phyloP scores from a whole-genome alignment of 2,113 vertebrate genomes.

The Pedetes capensis region DNA sequence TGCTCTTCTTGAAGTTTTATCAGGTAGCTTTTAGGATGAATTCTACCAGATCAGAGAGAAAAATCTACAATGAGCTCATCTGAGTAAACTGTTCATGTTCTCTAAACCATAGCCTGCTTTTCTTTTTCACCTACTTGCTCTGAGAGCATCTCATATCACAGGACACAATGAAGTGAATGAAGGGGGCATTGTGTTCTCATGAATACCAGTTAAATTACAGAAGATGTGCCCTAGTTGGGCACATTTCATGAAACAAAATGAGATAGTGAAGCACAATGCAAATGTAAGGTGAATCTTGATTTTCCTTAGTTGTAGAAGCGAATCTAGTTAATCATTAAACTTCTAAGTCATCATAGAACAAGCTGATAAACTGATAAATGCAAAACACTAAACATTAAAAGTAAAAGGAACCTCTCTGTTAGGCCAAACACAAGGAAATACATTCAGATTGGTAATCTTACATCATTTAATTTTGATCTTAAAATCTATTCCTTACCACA shows the following conservation, averaged over 20 bases:
- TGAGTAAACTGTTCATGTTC: background rate
- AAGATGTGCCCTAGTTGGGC: background rate
- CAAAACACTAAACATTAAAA: background rate
- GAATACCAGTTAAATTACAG: background rate
- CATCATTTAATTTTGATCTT: conserved; percentile 11
- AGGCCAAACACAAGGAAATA: background rate
- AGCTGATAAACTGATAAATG: background rate
- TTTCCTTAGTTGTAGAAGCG: background rate
- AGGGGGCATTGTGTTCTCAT: background rate
- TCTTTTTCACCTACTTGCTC: background rate
- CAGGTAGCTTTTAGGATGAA: background rate
- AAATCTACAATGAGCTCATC: background rate
- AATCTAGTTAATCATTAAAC: conserved; percentile 43
- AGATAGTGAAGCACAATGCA: background rate
- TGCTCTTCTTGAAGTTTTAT: background rate
- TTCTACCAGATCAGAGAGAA: background rate
- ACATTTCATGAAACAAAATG: background rate
- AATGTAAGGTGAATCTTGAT: background rate
- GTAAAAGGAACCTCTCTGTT: background rate
- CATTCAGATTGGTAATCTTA: background rate
- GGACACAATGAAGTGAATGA: background rate
- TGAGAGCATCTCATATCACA: background rate
- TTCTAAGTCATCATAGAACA: background rate
- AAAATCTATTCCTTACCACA: background rate
- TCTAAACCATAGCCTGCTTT: background rate